Base-by-base conservation (phyloP, 1,140 invertebrate species). In the Bombyx mori region DNA sequence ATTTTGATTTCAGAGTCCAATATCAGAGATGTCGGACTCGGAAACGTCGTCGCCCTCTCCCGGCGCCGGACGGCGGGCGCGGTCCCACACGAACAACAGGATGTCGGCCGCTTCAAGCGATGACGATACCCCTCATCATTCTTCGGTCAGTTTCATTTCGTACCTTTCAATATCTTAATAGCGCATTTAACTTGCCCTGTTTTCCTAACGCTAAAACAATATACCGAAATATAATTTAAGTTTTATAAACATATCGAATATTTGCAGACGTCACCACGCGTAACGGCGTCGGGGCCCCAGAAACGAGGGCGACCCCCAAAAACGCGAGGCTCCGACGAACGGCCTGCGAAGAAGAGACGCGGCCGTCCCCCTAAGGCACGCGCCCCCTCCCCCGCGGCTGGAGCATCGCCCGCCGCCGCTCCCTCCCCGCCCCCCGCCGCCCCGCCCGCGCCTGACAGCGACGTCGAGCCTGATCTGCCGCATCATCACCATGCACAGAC, bases 21-120 rank as follows among this genome's bases (percentile, higher is more conserved):
- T 82, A 45, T 86, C 83, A 59, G 83, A 86, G 52, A 62, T 86
- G 56, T 79, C 83, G n/a, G 82, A 85, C 55, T 83, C 83, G 58
- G 75, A 86, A 57, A 65, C 77, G 57, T 86, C 82, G 42, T 85
- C 82, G 35, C 82, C 82, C 44, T 85, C 85, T n/a, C 73, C 81
- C 42, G 81, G 73, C 26, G 60, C 61, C 3, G 61, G 62, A 26
- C 67, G 81, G 3, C 73, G 81, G 5, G 68, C 77, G 8, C 63
- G 75, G 7, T 79, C 77, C 9, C 61, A 71, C 4, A 72, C 82
- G 2, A 75, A 80, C 44, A 75, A 80, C 44, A 71, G 79, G 42
- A 65, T 67, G 8, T 83, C 82, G 1, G 60, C 77, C 26, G 79
- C 77, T 1, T 86, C 83, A 45, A 87, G 82, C 61, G 87, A 88